Conservation (phyloP, 2,797 vertebrate species). For the Hydrolagus colliei region DNA sequence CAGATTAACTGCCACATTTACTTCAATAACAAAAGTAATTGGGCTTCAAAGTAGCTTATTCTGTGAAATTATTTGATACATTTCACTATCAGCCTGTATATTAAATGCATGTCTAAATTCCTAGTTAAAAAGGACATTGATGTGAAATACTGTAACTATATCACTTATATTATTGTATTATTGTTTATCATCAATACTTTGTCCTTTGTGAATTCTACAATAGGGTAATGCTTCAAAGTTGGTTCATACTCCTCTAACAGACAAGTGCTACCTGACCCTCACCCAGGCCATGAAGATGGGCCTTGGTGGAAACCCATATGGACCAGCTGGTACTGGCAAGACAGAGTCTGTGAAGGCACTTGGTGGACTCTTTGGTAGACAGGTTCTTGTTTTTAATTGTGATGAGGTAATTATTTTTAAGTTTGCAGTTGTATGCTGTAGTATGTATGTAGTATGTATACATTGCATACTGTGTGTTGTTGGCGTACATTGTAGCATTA, state of each 20-base stretch:
- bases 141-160: not conserved
- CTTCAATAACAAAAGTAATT: too few species aligned
- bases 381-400: constrained; percentile 97
- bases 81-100: too few species aligned
- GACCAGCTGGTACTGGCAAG: constrained; percentile 94
- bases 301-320: constrained; percentile 92
- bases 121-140: not conserved
- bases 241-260: constrained; percentile 91
- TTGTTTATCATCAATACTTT: not conserved
- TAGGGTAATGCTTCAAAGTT: constrained; percentile 89
- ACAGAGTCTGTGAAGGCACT: constrained; percentile 95
- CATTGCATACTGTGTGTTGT: not conserved
- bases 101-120: not conserved
- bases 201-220: not conserved
- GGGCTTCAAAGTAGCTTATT: too few species aligned
- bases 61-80: too few species aligned
- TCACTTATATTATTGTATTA: not conserved
- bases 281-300: constrained; percentile 97
- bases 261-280: constrained; percentile 94
- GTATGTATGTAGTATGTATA: not conserved
- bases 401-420: constrained; percentile 74
- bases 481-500: not conserved
- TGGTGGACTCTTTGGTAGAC: constrained; percentile 85
- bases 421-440: not conserved
- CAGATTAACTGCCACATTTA: too few species aligned